Percentiles rank a stretch among this genome's conserved stretches.
Evolutionary conservation across 2,113 vertebrate genomes (phyloP).

Genomic region (Rhegmatorhina hoffmannsi): DNA sequence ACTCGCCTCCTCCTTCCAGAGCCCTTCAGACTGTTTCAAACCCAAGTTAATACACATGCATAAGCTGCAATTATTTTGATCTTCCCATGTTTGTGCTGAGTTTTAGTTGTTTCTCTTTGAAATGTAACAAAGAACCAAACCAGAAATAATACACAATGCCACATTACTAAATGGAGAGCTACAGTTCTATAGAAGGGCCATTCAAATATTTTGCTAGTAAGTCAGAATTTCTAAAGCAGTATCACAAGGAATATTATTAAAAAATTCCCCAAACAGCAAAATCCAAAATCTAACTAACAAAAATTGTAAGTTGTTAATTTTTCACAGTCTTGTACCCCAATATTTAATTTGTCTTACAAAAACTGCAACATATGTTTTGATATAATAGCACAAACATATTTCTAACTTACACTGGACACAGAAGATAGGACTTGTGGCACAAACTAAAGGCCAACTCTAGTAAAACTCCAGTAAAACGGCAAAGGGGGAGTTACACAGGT

Average conservation of each 20-base stretch:
- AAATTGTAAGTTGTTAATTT: not conserved
- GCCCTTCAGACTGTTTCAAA: not conserved
- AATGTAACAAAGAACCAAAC: not conserved
- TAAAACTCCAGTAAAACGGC: not conserved
- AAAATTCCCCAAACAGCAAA: not conserved
- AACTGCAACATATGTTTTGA: not conserved
- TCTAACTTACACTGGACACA: not conserved
- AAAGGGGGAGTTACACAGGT: not conserved
- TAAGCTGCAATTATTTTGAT: not conserved
- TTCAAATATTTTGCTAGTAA: not conserved
- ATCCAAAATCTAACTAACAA: not conserved
- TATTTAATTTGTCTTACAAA: not conserved
- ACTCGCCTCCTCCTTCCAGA: rapidly evolving
- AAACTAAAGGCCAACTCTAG: not conserved
- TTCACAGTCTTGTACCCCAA: not conserved
- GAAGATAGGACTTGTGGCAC: not conserved
- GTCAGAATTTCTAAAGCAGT: not conserved
- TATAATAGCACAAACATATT: not conserved
- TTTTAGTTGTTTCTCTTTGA: not conserved
- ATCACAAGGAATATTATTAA: not conserved
- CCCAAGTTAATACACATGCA: not conserved
- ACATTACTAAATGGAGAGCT: not conserved
- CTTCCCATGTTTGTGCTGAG: not conserved
- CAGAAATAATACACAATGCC: not conserved
- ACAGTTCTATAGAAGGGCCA: not conserved